phyloP scores from a whole-genome alignment of 2,888 invertebrate species.

The Mythimna loreyi region DNA sequence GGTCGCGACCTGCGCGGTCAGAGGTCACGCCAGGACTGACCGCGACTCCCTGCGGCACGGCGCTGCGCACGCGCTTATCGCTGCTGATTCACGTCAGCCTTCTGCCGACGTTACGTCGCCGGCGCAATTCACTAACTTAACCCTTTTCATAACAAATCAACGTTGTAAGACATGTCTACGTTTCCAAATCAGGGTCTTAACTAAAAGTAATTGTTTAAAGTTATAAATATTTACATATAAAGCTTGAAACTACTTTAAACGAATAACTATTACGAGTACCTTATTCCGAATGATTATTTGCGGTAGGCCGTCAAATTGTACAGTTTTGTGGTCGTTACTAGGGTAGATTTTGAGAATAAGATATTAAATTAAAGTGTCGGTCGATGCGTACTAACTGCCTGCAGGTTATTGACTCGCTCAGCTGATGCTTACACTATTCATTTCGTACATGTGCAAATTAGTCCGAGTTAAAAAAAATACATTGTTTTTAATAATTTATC shows the following conservation, averaged over 20 bases:
- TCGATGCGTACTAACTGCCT: too few relatives aligned
- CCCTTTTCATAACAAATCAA: conserved; percentile 8
- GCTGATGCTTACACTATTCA: too few relatives aligned
- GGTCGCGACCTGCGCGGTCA: conserved; percentile 78
- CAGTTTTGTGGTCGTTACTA: neutral
- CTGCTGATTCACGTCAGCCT: conserved; percentile 75
- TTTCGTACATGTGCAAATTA: too few relatives aligned
- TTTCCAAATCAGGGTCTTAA: neutral
- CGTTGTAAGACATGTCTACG: neutral
- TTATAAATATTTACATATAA: neutral
- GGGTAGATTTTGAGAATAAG: neutral
- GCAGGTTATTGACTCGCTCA: too few relatives aligned
- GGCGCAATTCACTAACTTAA: conserved; percentile 54
- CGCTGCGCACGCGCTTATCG: conserved; percentile 72
- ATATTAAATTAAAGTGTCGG: neutral
- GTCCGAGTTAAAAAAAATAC: too few relatives aligned
- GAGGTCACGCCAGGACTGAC: conserved; percentile 83
- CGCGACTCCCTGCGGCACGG: conserved; percentile 43
- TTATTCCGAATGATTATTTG: neutral
- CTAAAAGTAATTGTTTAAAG: neutral
- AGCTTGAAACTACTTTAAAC: neutral
- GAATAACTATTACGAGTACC: neutral
- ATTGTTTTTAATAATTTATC: too few relatives aligned
- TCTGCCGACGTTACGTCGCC: conserved; percentile 38
- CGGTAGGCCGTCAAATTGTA: too few relatives aligned